These are phyloP conservation scores for Melitaea cinxia DNA, from an alignment of 1,140 invertebrate genomes.

Conservation along the genomic window DNA sequence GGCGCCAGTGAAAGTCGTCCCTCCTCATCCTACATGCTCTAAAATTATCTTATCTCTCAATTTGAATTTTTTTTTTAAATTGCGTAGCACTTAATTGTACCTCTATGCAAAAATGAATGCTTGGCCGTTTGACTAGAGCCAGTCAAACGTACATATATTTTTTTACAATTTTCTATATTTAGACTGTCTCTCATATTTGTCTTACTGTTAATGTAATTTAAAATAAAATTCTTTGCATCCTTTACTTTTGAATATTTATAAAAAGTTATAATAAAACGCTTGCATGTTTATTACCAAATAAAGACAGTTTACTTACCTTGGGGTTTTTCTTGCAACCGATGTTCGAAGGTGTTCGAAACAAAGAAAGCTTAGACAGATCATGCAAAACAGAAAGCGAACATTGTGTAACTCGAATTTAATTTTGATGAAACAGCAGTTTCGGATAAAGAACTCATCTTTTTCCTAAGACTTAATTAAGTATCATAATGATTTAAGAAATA, in stretches of 20 bases:
- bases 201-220: too few species aligned
- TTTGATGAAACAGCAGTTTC: constrained; percentile 7
- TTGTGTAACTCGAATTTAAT: constrained; percentile 16
- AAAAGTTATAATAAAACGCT: not conserved
- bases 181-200: too few species aligned
- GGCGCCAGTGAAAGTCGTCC: constrained; percentile 69
- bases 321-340: not conserved
- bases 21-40: constrained; percentile 31
- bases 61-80: too few species aligned
- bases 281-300: constrained; percentile 4
- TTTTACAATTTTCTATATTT: too few species aligned
- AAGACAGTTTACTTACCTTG: constrained; percentile 36
- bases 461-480: not conserved
- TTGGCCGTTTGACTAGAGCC: too few species aligned
- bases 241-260: not conserved
- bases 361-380: constrained; percentile 51
- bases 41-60: too few species aligned
- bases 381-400: constrained; percentile 49
- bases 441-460: constrained; percentile 3
- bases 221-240: not conserved
- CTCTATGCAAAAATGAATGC: too few species aligned
- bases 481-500: not conserved
- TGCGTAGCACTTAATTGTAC: too few species aligned
- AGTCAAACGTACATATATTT: too few species aligned
- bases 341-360: constrained; percentile 33